These are phyloP conservation scores for Athetis lepigone DNA, from an alignment of 2,888 invertebrate genomes.

Conservation along the genomic window DNA sequence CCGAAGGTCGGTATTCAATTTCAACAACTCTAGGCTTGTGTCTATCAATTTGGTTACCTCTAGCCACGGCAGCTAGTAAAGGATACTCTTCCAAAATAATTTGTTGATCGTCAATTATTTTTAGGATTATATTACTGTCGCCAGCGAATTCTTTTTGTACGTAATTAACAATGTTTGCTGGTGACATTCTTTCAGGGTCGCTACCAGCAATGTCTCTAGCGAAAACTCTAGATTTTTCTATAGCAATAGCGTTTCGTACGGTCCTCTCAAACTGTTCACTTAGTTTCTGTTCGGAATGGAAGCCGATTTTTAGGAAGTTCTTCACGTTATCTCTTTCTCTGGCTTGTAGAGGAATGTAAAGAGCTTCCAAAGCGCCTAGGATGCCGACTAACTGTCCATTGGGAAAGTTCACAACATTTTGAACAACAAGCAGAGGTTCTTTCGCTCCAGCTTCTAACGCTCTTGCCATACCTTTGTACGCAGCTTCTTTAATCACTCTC, in stretches of 20 bases:
- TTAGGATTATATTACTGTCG: conserved; percentile 91
- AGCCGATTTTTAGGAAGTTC: conserved; percentile 92
- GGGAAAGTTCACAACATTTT: conserved; percentile 92
- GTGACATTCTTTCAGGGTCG: conserved; percentile 97
- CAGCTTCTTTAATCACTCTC: conserved; percentile 91
- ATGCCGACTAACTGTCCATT: conserved; percentile 95
- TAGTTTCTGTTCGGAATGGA: conserved; percentile 90
- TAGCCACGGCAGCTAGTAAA: conserved; percentile 93
- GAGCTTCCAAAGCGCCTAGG: conserved; percentile 96
- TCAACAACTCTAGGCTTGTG: conserved; percentile 91
- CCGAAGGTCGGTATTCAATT: conserved; percentile 92
- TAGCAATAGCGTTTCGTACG: conserved; percentile 90
- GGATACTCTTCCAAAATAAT: conserved; percentile 94
- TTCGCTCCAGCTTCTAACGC: conserved; percentile 96
- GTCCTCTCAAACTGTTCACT: conserved; percentile 90
- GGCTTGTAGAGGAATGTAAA: conserved; percentile 95
- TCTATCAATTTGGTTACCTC: conserved; percentile 92
- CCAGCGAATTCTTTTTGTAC: conserved; percentile 91
- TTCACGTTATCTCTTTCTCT: conserved; percentile 92
- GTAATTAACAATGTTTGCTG: conserved; percentile 94
- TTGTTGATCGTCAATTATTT: conserved; percentile 91
- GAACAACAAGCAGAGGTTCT: conserved; percentile 94
- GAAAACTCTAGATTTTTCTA: conserved; percentile 92
- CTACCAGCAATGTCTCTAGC: conserved; percentile 92
- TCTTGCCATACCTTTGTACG: conserved; percentile 93